Percentiles rank a stretch among this genome's conserved stretches.
These are phyloP conservation scores for Cololabis saira DNA, from an alignment of 2,113 vertebrate species.

Conservation along the genomic window DNA sequence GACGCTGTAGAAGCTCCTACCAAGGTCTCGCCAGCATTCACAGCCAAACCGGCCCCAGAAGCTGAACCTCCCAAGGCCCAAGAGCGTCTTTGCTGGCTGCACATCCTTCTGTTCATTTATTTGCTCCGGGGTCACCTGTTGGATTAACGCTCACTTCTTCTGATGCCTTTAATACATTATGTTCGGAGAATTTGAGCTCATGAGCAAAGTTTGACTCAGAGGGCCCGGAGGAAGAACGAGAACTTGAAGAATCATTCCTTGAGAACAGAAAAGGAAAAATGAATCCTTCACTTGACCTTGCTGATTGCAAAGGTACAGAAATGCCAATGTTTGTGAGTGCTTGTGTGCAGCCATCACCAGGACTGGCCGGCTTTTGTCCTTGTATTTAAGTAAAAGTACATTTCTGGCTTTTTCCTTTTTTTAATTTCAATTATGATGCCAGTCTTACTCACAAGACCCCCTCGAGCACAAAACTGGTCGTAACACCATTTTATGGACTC, in stretches of 20 bases:
- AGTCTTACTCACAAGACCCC: no score
- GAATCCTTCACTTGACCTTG: neutral
- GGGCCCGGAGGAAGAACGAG: neutral
- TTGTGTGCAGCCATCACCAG: no score
- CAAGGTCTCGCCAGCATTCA: conserved; percentile 8
- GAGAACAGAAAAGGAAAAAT: conserved; percentile 8
- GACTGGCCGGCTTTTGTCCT: no score
- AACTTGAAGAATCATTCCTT: neutral
- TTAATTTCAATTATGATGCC: no score
- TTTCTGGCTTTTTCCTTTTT: no score
- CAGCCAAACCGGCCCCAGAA: neutral
- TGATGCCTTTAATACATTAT: neutral
- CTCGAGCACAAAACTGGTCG: no score
- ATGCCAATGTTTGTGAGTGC: no score
- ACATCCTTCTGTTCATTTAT: neutral
- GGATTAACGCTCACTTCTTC: conserved; percentile 9
- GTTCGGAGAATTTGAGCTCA: conserved; percentile 11
- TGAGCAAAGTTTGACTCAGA: neutral
- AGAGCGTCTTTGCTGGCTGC: neutral
- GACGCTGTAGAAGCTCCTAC: neutral
- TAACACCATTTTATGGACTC: no score
- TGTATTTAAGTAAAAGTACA: no score
- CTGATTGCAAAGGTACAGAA: neutral
- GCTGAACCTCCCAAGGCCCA: conserved; percentile 29
- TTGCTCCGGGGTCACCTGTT: neutral